Evolutionary conservation across 2,113 vertebrate genomes (phyloP), one percentile per base, ranked within the genome.

Genomic region (Hippoglossus stenolepis): DNA sequence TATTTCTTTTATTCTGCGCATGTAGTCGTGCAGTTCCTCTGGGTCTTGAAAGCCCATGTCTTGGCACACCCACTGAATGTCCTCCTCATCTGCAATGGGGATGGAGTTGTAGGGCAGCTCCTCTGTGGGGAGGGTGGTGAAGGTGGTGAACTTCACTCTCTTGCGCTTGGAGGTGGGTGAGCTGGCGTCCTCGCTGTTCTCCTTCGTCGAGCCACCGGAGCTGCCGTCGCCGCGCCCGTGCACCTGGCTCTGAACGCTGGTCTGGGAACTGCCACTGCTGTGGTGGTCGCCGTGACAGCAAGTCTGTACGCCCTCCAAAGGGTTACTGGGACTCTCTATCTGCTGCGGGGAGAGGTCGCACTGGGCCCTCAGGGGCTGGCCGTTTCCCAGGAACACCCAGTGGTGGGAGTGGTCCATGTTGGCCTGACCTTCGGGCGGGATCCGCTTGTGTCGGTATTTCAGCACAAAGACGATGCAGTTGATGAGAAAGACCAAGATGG

Each of bases 321-420:
- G 93, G 90, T 96, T 97, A 26, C 95, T 94, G 0, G 95, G 96
- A 80, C 95, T 96, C 85, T 97, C 96, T 0, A 95, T 89, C 58
- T 95, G 96, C 64, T 96, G 97, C 0, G 97, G 97, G 0, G 97
- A 98, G 65, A 98, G 94, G 75, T 99, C 97, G 18, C 91, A 96
- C 90, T 98, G 96, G 72, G 96, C 95, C 61, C 96, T 79, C 84
- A 98, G 93, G 0, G 97, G 97, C 85, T 98, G 97, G 72, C 98
- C 97, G 0, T 98, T 99, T 35, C 97, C 98, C 88, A 99, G 85
- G 89, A 99, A 99, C 85, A 99, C 98, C 98, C 98, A 99, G 91
- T 99, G 97, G 86, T 99, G 98, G 2, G 98, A 99, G 63, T 99
- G 98, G 94, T 99, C 98, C 96, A 96, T 97, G 93, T 97, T 99